These are phyloP conservation scores for Oreochromis niloticus DNA, from an alignment of 2,113 vertebrate species.

Conservation along the genomic window DNA sequence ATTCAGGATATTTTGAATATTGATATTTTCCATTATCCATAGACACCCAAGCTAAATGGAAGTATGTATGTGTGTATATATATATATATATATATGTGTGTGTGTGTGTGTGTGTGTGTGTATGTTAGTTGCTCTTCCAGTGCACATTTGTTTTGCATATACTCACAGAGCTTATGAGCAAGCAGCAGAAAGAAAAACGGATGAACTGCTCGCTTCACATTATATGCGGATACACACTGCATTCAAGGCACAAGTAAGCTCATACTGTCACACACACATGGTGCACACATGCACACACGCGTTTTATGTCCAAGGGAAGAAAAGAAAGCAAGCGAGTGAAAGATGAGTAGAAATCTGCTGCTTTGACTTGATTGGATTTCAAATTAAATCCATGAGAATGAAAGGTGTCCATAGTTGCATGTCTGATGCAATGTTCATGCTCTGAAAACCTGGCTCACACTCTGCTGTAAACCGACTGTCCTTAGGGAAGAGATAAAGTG, in stretches of 20 bases:
- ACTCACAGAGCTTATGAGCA: background rate
- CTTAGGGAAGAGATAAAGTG: background rate
- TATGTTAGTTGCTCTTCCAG: background rate
- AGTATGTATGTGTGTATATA: too few species aligned
- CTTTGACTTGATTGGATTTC: slow-evolving; percentile 27
- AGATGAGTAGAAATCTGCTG: slow-evolving; percentile 5
- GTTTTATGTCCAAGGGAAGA: background rate
- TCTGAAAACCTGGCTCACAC: slow-evolving; percentile 4
- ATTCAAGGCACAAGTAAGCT: slow-evolving; percentile 8
- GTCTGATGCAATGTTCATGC: background rate
- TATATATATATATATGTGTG: accelerated
- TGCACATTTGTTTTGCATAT: background rate
- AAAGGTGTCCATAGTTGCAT: slow-evolving; percentile 4
- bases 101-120: background rate
- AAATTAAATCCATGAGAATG: background rate
- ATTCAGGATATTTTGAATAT: background rate
- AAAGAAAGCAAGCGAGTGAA: background rate
- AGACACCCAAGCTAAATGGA: background rate
- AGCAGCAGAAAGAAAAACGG: background rate
- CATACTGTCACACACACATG: slow-evolving; percentile 27
- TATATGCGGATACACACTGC: background rate
- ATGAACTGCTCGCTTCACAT: background rate
- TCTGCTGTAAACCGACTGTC: background rate
- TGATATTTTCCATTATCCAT: background rate
- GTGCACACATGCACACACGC: slow-evolving; percentile 15